Evolutionary conservation across 2,888 invertebrate genomes (phyloP).

Genomic region (Aleiodes testaceus): DNA sequence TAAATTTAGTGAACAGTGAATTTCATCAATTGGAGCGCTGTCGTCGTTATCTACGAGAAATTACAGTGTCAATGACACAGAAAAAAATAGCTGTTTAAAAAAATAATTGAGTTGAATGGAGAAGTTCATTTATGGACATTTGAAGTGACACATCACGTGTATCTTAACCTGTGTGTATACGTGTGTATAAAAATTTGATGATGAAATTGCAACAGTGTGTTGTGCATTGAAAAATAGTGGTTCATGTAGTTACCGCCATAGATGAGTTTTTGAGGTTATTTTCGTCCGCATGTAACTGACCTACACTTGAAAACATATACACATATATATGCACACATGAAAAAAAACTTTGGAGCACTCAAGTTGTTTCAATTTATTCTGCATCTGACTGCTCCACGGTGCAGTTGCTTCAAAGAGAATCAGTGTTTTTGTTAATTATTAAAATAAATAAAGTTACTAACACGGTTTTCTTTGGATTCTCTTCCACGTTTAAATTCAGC

Average conservation of each 20-base stretch:
- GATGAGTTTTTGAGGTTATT: constrained; percentile 63
- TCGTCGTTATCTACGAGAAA: background rate
- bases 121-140: background rate
- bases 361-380: constrained; percentile 53
- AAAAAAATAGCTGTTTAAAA: constrained; percentile 41
- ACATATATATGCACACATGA: constrained; percentile 22
- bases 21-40: constrained; percentile 9
- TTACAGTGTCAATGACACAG: constrained; percentile 48
- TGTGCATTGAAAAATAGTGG: constrained; percentile 37
- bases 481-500: background rate
- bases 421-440: background rate
- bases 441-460: constrained; percentile 5
- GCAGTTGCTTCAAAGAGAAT: background rate
- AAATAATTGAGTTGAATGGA: background rate
- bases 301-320: constrained; percentile 53
- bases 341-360: constrained; percentile 38
- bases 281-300: constrained; percentile 62
- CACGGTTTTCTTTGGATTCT: background rate
- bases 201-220: no score
- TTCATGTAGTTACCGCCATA: constrained; percentile 49
- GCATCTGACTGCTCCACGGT: constrained; percentile 50
- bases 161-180: background rate
- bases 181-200: no score
- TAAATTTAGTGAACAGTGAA: background rate
- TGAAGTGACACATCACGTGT: background rate